phyloP scores from a whole-genome alignment of 2,888 invertebrate species.

The Trachelus stipa region DNA sequence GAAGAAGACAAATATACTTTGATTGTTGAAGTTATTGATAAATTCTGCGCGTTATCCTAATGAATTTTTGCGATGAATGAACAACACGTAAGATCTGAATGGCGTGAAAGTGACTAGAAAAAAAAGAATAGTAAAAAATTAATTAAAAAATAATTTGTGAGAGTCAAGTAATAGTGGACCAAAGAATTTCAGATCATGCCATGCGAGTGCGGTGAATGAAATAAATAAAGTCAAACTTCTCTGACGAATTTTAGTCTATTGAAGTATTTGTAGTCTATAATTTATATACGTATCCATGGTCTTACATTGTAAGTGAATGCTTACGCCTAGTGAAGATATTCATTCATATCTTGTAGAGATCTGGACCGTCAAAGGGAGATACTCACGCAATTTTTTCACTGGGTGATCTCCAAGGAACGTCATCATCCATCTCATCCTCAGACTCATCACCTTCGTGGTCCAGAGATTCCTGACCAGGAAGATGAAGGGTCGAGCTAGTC shows the following conservation, averaged over 20 bases:
- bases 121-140: neutral
- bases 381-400: constrained; percentile 94
- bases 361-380: neutral
- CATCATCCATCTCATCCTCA: constrained; percentile 89
- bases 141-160: neutral
- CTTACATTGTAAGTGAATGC: neutral
- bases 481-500: constrained; percentile 82
- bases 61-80: neutral
- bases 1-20: neutral
- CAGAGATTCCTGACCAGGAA: constrained; percentile 79
- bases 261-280: neutral
- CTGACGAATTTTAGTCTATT: neutral
- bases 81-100: neutral
- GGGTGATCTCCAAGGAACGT: constrained; percentile 90
- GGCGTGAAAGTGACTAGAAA: neutral
- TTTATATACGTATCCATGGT: neutral
- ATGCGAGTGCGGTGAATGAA: constrained; percentile 43
- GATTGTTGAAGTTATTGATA: neutral
- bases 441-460: constrained; percentile 85
- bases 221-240: neutral
- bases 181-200: constrained; percentile 31
- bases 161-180: neutral
- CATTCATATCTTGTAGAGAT: neutral
- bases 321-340: neutral
- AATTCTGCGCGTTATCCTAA: neutral